Conservation (phyloP, 2,113 vertebrate species). For the Aramus guarauna region DNA sequence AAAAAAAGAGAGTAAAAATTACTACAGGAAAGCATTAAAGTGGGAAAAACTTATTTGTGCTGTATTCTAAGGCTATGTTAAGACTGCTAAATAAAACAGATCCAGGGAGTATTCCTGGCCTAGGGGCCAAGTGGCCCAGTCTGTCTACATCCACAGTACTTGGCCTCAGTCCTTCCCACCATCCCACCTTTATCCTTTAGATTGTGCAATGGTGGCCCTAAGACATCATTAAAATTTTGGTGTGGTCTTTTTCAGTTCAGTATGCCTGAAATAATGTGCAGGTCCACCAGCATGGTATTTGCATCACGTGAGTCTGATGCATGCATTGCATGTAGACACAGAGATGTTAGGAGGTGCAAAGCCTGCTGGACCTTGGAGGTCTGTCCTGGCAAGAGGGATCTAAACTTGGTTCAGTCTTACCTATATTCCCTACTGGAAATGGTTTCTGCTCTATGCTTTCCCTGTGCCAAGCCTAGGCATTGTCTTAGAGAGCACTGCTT, state of each 20-base stretch:
- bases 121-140: neutral
- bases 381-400: neutral
- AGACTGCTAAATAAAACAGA: neutral
- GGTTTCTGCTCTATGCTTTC: neutral
- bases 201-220: neutral
- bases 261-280: neutral
- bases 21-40: neutral
- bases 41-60: neutral
- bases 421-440: neutral
- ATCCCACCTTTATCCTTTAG: neutral
- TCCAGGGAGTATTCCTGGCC: neutral
- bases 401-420: neutral
- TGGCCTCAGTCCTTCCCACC: neutral
- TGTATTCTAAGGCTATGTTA: neutral
- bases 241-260: neutral
- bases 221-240: neutral
- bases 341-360: neutral
- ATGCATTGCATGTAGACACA: neutral
- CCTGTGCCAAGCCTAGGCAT: neutral
- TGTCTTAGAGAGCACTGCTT: neutral
- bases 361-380: neutral
- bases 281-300: neutral
- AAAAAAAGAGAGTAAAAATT: neutral
- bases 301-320: neutral
- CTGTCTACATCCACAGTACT: neutral